A percentile compares a stretch with the other conserved stretches of the same genome.
Evolutionary conservation across 2,797 vertebrate genomes (phyloP).

Genomic region (Silurus lanzhouensis): DNA sequence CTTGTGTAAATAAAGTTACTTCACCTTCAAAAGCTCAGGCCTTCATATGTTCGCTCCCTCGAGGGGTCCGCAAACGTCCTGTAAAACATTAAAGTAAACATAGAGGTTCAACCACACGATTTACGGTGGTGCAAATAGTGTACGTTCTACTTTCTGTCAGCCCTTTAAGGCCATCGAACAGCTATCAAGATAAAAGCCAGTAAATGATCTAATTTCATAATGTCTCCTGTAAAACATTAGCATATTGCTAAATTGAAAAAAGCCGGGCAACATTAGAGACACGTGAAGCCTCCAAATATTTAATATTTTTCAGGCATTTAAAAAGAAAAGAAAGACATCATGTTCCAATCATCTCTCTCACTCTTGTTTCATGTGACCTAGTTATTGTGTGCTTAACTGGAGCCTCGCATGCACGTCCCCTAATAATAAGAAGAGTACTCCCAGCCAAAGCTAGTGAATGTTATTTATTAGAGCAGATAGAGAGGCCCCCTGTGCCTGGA

Average conservation of each 20-base stretch:
- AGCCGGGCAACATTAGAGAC: not conserved
- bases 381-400: constrained; percentile 43
- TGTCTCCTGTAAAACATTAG: not conserved
- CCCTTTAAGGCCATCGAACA: not conserved
- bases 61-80: constrained; percentile 5
- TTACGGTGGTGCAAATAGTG: not conserved
- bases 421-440: constrained; percentile 47
- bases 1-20: constrained; percentile 38
- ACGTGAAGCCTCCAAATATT: not conserved
- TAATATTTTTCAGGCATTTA: not conserved
- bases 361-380: constrained; percentile 48
- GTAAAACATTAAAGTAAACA: constrained; percentile 43
- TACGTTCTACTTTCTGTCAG: not conserved
- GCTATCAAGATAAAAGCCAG: not conserved
- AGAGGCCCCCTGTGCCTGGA: constrained; percentile 43
- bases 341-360: constrained; percentile 34
- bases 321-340: constrained; percentile 16
- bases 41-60: too few species aligned
- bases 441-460: constrained; percentile 49
- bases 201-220: not conserved
- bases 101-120: not conserved
- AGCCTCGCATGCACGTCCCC: constrained; percentile 27
- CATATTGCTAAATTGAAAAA: not conserved
- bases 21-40: constrained; percentile 21
- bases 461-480: constrained; percentile 53